A percentile compares a stretch with the other conserved stretches of the same genome.
Conservation (phyloP, 1,140 invertebrate species). For the Rhysida immarginata region DNA sequence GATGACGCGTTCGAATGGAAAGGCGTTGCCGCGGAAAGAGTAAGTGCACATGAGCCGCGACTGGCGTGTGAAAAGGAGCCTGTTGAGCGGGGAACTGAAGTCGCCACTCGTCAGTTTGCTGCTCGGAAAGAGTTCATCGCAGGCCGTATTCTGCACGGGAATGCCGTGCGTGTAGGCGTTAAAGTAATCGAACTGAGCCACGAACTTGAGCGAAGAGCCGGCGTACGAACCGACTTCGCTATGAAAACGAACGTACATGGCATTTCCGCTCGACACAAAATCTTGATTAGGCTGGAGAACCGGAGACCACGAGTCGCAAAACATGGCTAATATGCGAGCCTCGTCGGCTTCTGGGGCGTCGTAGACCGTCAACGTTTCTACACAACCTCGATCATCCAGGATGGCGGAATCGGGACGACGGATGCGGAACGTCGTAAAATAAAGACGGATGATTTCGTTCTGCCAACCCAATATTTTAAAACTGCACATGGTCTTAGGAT, state of each 20-base stretch:
- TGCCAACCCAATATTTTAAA: slow-evolving; percentile 67
- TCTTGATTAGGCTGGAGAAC: slow-evolving; percentile 49
- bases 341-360: slow-evolving; percentile 70
- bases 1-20: slow-evolving; percentile 39
- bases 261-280: slow-evolving; percentile 68
- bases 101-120: not conserved
- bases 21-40: not conserved
- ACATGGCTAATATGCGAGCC: slow-evolving; percentile 72
- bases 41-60: not conserved
- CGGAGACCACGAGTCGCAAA: slow-evolving; percentile 79
- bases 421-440: slow-evolving; percentile 58
- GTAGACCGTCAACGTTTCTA: slow-evolving; percentile 71
- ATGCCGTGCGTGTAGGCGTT: slow-evolving; percentile 71
- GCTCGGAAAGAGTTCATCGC: slow-evolving; percentile 39
- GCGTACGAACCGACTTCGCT: slow-evolving; percentile 35
- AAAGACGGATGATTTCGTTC: slow-evolving; percentile 68
- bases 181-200: slow-evolving; percentile 84
- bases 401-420: slow-evolving; percentile 72
- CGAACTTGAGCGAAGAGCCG: slow-evolving; percentile 64
- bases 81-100: not conserved
- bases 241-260: slow-evolving; percentile 48
- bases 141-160: slow-evolving; percentile 55
- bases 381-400: slow-evolving; percentile 67
- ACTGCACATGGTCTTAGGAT: slow-evolving; percentile 74
- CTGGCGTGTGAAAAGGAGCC: not conserved